Evolutionary conservation across 2,888 invertebrate genomes (phyloP).

Genomic region (Nephrotoma flavescens): DNA sequence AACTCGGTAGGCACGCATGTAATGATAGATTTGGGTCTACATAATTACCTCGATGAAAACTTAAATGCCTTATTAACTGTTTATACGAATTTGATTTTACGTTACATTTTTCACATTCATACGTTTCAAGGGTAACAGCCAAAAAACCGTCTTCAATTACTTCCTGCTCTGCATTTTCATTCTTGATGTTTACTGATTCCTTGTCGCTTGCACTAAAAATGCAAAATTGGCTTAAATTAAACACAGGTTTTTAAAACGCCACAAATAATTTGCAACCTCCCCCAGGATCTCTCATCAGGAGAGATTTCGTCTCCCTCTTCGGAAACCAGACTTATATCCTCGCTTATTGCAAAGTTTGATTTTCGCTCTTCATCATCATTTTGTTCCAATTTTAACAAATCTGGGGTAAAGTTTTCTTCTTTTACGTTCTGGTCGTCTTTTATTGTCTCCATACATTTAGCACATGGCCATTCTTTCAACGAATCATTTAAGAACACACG

Average conservation of each 20-base stretch:
- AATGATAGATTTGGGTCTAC: slow-evolving; percentile 35
- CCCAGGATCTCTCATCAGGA: not conserved
- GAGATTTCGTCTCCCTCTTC: no score
- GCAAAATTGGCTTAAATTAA: not conserved
- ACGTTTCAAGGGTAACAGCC: slow-evolving; percentile 19
- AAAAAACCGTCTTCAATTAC: not conserved
- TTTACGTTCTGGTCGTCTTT: not conserved
- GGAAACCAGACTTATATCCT: no score
- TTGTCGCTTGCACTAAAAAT: not conserved
- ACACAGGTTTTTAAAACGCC: not conserved
- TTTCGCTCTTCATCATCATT: no score
- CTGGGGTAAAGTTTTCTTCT: not conserved
- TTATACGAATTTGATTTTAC: slow-evolving; percentile 33
- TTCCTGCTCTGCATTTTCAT: not conserved
- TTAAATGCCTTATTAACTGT: slow-evolving; percentile 37
- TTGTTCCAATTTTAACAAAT: no score
- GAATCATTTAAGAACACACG: not conserved
- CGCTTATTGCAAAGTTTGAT: no score
- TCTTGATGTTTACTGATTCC: not conserved
- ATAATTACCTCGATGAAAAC: slow-evolving; percentile 33
- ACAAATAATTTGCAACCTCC: not conserved
- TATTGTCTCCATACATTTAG: not conserved
- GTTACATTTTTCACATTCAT: slow-evolving; percentile 30
- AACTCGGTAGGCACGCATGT: slow-evolving; percentile 32
- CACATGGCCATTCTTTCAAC: not conserved